These are phyloP conservation scores for Cosmia trapezina DNA, from an alignment of 2,888 invertebrate genomes.

Conservation along the genomic window DNA sequence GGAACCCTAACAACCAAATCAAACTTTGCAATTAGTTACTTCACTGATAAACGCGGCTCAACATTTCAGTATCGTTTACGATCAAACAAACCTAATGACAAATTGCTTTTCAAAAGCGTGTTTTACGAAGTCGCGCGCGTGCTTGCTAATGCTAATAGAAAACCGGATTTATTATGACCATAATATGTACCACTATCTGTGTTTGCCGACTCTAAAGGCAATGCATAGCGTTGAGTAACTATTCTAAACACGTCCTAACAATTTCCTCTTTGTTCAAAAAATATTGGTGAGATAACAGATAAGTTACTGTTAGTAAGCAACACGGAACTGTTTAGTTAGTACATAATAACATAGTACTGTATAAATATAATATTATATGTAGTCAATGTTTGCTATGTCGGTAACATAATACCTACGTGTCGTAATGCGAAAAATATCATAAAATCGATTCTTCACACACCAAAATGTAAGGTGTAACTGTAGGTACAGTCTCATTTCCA, in stretches of 20 bases:
- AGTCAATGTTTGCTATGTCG: slow-evolving; percentile 6
- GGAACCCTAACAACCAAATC: slow-evolving; percentile 8
- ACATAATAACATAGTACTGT: neutral
- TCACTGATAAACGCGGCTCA: slow-evolving; percentile 47
- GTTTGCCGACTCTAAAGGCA: slow-evolving; percentile 53
- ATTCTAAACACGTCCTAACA: slow-evolving; percentile 36
- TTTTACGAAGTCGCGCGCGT: slow-evolving; percentile 65
- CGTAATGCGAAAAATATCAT: slow-evolving; percentile 38
- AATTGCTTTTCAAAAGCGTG: slow-evolving; percentile 68
- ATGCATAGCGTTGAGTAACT: slow-evolving; percentile 43
- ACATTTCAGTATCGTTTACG: slow-evolving; percentile 62
- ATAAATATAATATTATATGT: slow-evolving; percentile 2
- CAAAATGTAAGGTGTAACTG: slow-evolving; percentile 37
- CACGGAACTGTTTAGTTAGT: slow-evolving; percentile 6
- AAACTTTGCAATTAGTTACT: slow-evolving; percentile 30
- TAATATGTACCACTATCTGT: slow-evolving; percentile 51
- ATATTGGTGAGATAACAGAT: neutral
- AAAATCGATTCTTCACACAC: slow-evolving; percentile 40
- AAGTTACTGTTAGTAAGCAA: slow-evolving; percentile 13
- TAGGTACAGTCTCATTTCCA: slow-evolving; percentile 45
- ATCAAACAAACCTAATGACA: slow-evolving; percentile 68
- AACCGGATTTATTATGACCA: slow-evolving; percentile 66
- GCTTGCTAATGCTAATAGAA: slow-evolving; percentile 65
- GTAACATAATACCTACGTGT: slow-evolving; percentile 6
- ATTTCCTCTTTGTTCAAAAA: slow-evolving; percentile 38